Evolutionary conservation across 2,113 vertebrate species (phyloP).

Genomic region (Herpetotheres cachinnans): DNA sequence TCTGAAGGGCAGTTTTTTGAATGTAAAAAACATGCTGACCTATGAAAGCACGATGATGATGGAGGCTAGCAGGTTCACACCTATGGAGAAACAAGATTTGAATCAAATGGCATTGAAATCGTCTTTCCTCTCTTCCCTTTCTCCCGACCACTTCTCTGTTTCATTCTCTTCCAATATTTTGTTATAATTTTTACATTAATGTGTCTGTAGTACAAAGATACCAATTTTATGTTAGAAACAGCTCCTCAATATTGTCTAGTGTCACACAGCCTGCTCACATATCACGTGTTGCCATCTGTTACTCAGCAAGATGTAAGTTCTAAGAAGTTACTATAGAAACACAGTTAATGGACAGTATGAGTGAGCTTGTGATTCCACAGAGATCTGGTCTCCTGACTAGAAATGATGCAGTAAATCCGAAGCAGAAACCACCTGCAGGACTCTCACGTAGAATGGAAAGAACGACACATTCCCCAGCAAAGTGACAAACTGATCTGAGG

Average conservation of each 20-base stretch:
- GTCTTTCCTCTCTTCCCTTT: neutral
- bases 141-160: neutral
- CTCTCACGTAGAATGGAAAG: neutral
- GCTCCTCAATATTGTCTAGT: neutral
- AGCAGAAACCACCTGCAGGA: neutral
- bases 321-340: constrained; percentile 56
- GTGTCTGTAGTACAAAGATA: neutral
- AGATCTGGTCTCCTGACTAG: neutral
- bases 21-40: constrained; percentile 81
- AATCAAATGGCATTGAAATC: neutral
- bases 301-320: neutral
- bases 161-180: neutral
- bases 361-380: neutral
- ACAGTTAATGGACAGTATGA: neutral
- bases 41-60: constrained; percentile 76
- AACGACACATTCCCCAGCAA: neutral
- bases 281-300: constrained; percentile 19
- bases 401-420: neutral
- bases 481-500: neutral
- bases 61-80: constrained; percentile 80
- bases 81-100: constrained; percentile 40
- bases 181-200: neutral
- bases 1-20: constrained; percentile 75
- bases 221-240: neutral
- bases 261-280: neutral